These are phyloP conservation scores for Lithobates sylvaticus DNA, from an alignment of 2,797 vertebrate species.

Conservation along the genomic window DNA sequence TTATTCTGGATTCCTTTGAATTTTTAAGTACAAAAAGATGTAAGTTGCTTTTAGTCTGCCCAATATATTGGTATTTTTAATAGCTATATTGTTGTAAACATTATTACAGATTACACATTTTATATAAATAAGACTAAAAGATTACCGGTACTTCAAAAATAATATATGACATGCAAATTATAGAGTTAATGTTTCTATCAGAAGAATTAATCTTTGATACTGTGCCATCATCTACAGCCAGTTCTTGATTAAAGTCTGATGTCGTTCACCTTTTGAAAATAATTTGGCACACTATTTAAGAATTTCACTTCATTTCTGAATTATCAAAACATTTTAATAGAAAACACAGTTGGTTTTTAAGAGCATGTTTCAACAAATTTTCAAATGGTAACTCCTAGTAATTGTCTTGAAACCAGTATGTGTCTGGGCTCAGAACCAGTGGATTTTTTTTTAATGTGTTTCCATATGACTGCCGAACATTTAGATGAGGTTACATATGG, in stretches of 20 bases:
- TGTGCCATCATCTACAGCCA: background rate
- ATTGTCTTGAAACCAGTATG: too few species aligned
- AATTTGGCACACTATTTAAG: background rate
- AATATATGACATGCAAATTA: background rate
- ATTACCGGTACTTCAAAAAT: background rate
- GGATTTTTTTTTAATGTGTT: too few species aligned
- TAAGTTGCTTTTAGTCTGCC: too few species aligned
- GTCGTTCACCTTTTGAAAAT: background rate
- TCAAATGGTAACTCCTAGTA: background rate
- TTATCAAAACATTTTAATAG: background rate
- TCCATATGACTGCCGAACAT: too few species aligned
- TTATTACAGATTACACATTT: background rate
- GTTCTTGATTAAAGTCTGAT: background rate
- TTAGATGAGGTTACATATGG: background rate
- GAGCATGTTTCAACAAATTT: background rate
- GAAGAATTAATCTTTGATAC: background rate
- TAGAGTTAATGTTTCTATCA: slow-evolving; percentile 5
- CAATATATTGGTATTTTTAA: background rate
- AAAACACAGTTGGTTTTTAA: background rate
- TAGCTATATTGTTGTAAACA: background rate
- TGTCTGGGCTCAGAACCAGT: too few species aligned
- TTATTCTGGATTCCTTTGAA: too few species aligned
- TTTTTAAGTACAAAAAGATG: too few species aligned
- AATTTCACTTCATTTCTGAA: background rate
- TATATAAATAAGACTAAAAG: background rate